Evolutionary conservation across 1,140 invertebrate species (phyloP).

Genomic region (Drosophila baimaii): DNA sequence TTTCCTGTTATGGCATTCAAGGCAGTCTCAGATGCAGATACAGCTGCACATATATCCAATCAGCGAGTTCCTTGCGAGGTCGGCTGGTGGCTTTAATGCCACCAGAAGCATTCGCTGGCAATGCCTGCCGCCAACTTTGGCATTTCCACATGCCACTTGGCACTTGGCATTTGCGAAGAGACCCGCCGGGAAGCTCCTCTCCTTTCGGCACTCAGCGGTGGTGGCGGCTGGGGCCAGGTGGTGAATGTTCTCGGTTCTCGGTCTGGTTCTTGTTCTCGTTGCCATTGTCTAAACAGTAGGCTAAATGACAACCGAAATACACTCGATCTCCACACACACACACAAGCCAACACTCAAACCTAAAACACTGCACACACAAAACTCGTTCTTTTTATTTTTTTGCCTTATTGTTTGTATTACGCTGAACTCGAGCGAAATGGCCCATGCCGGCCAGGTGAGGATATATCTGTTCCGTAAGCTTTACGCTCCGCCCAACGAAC

Average conservation of each 20-base stretch:
- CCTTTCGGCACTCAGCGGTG: background rate
- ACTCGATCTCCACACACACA: conserved; percentile 14
- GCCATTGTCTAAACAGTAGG: conserved; percentile 54
- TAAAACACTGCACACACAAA: conserved; percentile 5
- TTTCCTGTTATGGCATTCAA: background rate
- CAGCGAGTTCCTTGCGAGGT: conserved; percentile 35
- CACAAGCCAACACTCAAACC: conserved; percentile 1
- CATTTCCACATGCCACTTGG: conserved; percentile 60
- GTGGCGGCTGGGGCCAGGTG: background rate
- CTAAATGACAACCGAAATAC: conserved; percentile 57
- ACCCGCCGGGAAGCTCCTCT: conserved; percentile 28
- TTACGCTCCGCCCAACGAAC: conserved; percentile 1
- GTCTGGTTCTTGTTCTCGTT: conserved; percentile 29
- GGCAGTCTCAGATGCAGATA: conserved; percentile 3
- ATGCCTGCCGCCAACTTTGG: conserved; percentile 66
- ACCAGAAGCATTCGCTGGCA: conserved; percentile 42
- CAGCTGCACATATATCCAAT: conserved; percentile 33
- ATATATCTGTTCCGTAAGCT: conserved; percentile 67
- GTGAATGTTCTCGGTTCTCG: conserved; percentile 76
- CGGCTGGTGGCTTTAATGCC: conserved; percentile 30
- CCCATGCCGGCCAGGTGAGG: conserved; percentile 34
- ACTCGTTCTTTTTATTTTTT: conserved; percentile 16
- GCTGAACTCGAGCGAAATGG: background rate
- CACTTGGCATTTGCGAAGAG: conserved; percentile 62
- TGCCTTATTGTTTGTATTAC: conserved; percentile 1